These are phyloP conservation scores for Argya squamiceps DNA, from an alignment of 2,797 vertebrate genomes.

Conservation along the genomic window DNA sequence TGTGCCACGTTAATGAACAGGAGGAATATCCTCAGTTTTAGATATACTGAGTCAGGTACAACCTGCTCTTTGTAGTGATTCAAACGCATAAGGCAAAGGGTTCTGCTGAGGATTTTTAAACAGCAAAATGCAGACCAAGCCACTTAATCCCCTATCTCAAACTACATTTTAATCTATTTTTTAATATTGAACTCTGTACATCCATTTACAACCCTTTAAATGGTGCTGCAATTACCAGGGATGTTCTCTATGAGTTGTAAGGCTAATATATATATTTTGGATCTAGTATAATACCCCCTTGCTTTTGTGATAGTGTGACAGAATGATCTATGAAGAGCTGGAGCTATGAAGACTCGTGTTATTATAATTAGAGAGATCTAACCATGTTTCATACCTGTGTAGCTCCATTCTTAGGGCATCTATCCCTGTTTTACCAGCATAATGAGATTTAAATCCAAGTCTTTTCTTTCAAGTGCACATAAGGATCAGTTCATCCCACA, in stretches of 20 bases:
- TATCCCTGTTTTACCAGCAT: background rate
- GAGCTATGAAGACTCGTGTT: background rate
- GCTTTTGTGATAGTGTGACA: background rate
- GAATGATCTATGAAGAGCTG: background rate
- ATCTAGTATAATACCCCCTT: background rate
- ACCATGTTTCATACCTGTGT: background rate
- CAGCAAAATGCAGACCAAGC: background rate
- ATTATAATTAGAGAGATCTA: background rate
- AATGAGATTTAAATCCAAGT: background rate
- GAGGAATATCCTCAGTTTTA: background rate
- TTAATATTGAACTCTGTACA: background rate
- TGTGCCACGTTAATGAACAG: background rate
- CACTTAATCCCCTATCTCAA: background rate
- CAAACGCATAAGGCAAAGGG: background rate
- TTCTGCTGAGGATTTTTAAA: background rate
- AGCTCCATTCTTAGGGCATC: background rate
- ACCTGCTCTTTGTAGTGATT: background rate
- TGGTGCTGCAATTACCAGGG: background rate
- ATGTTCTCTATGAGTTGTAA: background rate
- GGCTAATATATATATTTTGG: background rate
- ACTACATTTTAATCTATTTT: background rate
- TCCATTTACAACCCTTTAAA: background rate
- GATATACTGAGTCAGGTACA: background rate
- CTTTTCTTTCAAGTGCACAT: slow-evolving; percentile 16
- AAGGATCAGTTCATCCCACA: slow-evolving; percentile 28